Base-by-base conservation (phyloP, 2,888 invertebrate species). In the Thera britannica region DNA sequence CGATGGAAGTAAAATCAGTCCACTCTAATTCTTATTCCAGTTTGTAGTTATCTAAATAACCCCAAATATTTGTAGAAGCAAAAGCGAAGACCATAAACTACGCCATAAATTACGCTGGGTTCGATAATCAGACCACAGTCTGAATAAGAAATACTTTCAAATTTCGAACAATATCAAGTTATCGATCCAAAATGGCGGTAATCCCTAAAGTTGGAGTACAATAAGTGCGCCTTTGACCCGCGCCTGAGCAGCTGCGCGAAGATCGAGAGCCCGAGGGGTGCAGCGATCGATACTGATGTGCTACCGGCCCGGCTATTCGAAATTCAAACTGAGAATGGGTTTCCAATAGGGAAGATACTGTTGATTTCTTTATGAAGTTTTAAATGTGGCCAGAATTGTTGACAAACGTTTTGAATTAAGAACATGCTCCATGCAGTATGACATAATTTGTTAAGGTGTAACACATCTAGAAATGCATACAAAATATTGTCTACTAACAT, bases 191-290 rank as follows among this genome's bases (percentile, higher is more conserved):
- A 70, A 86, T 85, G 86, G 84, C 84, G 76, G 72, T 86, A 85
- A 81, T 86, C 90, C 80, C 86, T 86, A 83, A 85, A 79, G 83
- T 57, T 77, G 74, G 77, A 77, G 78, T 78, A 85, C 83, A 86
- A 86, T 81, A 83, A 82, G 83, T 83, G 80, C 73, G 90, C 92
- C 92, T 92, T 89, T 90, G 91, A 90, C 92, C 90, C 89, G 90
- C 92, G 90, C 86, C 66, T 71, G 87, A 83, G 92, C 92, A 92
- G 92, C 92, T 93, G 92, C 90, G 79, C 76, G 71, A 90, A 89
- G 90, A 89, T 89, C 85, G 80, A 87, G 89, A 90, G 90, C 44
- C 44, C 44, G 86, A 83, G 85, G 82, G 81, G 77, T 83, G 85
- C 82, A 81, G 77, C 87, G 90, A 90, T 91, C 90, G 90, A 90